Base-by-base conservation (phyloP, 2,888 invertebrate species). In the Acronicta leporina region DNA sequence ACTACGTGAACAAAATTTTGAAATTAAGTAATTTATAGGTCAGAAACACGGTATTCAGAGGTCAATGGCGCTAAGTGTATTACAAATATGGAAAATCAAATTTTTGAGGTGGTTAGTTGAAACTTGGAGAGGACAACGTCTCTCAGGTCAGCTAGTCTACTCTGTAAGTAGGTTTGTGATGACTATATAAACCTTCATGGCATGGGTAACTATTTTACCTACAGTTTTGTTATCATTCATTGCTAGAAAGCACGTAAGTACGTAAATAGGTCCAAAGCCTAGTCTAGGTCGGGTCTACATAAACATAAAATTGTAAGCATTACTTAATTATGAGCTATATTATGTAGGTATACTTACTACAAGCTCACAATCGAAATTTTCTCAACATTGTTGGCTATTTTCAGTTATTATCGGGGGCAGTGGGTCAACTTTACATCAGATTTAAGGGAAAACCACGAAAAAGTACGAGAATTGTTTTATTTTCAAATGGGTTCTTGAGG, bases 391-490 rank as follows among this genome's bases (percentile, higher is more conserved):
- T 53, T 63, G 66, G 60, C 73, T 75, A 68, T 75, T 70, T 71
- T 63, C 64, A 53, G 44, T 60, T 46, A 51, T 47, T 73, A 88
- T 87, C 75, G 87, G 82, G 92, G 92, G 72, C 86, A 92, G 86
- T 92, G 85, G 92, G 92, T 91, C 91, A 91, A 73, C 74, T 79
- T 65, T 67, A 77, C 72, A 77, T 63, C 77, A 84, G 82, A 89
- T 91, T 80, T 82, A 70, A 78, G 76, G 80, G 79, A 83, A n/a
- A 86, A 83, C 79, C 84, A 80, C 80, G 78, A 79, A 80, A 79
- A 80, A 80, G 69, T 85, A 84, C 83, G 85, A 84, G 84, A 85
- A 78, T 71, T 62, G 77, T 79, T 84, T 83, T 73, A 73, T 77
- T 82, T 83, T 70, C 64, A 83, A 85, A 75, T 81, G 63, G 80